phyloP scores from a whole-genome alignment of 2,113 vertebrate genomes.

The Hypanus sabinus region DNA sequence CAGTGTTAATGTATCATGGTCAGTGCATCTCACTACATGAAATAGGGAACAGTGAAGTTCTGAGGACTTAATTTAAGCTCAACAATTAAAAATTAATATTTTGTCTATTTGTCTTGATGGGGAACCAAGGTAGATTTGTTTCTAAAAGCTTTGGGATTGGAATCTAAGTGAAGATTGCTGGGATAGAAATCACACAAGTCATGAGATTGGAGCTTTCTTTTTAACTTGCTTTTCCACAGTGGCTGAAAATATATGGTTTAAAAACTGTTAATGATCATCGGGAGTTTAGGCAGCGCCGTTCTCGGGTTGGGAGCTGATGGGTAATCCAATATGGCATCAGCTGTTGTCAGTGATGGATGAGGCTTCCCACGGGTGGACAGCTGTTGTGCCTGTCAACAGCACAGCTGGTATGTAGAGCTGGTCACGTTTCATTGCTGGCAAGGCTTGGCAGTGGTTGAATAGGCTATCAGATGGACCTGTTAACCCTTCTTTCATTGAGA shows the following conservation, averaged over 20 bases:
- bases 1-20: background rate
- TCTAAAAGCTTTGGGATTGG: background rate
- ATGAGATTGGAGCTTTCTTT: background rate
- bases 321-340: background rate
- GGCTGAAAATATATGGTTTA: background rate
- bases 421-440: background rate
- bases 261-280: background rate
- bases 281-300: background rate
- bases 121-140: background rate
- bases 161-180: background rate
- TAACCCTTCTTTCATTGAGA: background rate
- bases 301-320: background rate
- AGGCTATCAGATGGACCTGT: background rate
- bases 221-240: background rate
- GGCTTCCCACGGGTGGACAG: conserved; percentile 11
- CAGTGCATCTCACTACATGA: too few relatives aligned
- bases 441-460: background rate
- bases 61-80: background rate
- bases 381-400: background rate
- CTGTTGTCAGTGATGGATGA: conserved; percentile 4
- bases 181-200: background rate
- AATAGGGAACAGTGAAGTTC: background rate
- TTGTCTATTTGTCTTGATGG: background rate
- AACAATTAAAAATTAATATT: background rate
- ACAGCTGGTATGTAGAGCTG: background rate